These are phyloP conservation scores for Drosophila setifemur DNA, from an alignment of 1,140 invertebrate genomes.

Conservation along the genomic window DNA sequence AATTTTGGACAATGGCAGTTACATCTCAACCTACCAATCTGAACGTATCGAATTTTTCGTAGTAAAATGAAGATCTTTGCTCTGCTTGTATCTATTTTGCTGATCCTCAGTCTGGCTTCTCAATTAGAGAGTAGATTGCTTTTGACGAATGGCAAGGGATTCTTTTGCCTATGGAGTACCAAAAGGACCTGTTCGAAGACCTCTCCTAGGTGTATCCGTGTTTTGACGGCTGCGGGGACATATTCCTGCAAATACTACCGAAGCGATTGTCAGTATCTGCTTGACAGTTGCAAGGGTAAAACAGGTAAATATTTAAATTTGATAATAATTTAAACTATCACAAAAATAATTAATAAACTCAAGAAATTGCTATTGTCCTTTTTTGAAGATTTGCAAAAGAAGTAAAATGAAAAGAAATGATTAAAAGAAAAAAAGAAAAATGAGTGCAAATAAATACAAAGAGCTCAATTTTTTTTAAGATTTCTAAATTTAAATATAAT, in stretches of 20 bases:
- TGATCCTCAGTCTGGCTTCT: conserved; percentile 12
- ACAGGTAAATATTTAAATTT: conserved; percentile 17
- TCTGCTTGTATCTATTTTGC: background rate
- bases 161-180: conserved; percentile 47
- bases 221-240: background rate
- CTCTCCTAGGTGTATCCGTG: conserved; percentile 5
- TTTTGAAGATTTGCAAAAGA: too few relatives aligned
- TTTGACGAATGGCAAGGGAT: conserved; percentile 9
- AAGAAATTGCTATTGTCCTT: too few relatives aligned
- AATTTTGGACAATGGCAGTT: background rate
- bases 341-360: background rate
- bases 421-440: too few relatives aligned
- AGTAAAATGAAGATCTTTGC: conserved; percentile 37
- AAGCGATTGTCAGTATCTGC: conserved; percentile 37
- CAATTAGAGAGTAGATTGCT: conserved; percentile 33
- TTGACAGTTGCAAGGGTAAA: conserved; percentile 31
- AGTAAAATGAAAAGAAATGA: too few relatives aligned
- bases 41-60: background rate
- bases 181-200: conserved; percentile 36
- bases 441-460: too few relatives aligned
- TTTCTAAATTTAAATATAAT: background rate
- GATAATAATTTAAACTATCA: too few relatives aligned
- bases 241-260: conserved; percentile 38
- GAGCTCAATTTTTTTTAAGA: background rate
- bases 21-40: background rate